Base-by-base conservation (phyloP, 2,888 invertebrate genomes). In the Plagodis dolabraria region DNA sequence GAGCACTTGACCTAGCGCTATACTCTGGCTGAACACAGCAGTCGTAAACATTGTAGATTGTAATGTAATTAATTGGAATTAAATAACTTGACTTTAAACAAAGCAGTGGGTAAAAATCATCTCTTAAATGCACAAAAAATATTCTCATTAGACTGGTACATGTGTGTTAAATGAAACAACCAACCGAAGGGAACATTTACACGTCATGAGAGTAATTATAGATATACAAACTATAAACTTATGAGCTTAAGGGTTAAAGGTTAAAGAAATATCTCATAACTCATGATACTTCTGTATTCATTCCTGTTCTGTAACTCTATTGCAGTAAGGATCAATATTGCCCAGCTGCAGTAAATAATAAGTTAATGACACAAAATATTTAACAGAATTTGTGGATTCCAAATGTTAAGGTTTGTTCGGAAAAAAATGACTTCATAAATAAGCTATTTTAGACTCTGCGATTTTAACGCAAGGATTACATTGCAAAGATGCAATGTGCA, bases 341-440 rank as follows among this genome's bases (percentile, higher is more conserved):
- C 10, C 7, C 33, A 45, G 42, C 47, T 40, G 7, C 44, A 47
- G 10, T 22, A 43, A 66, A 70, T 63, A 53, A 63, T 73, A 68
- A 62, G 68, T 74, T 85, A 87, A 86, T 82, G 82, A 88, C 74
- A 78, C 77, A 79, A 83, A 87, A 87, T 85, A 85, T 87, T 87
- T 83, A 77, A 72, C 53, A 63, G 46, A 42, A 53, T 49, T 60
- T 49, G 48, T 61, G 33, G 60, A 60, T 53, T 35, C 53, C 44
- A 60, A 60, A 55, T 55, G 71, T 62, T 58, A 60, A 67, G 65
- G 43, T 35, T 5, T 63, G 56, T 40, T 10, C 40, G 10, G 10
- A 46, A 33, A 43, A 51, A 53, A 7, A 49, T 40, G 40, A 22
- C 40, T 10, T 10, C 11, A 51, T 7, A 53, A 55, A 61, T 66